Conservation (phyloP, 2,113 vertebrate genomes). For the Mormyrus iriodes region DNA sequence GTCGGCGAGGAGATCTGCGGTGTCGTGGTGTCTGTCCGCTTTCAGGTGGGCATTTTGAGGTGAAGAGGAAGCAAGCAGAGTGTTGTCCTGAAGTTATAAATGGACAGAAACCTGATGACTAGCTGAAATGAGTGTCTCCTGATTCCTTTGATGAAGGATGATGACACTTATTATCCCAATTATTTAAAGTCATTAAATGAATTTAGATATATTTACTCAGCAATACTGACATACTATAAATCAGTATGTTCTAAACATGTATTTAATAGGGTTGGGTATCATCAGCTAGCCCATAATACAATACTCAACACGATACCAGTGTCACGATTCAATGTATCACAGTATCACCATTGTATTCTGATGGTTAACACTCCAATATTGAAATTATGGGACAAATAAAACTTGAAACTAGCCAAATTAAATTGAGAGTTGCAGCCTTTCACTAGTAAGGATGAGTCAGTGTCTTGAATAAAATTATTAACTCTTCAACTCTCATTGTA, state of each 20-base stretch:
- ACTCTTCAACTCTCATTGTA: background rate
- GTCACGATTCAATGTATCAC: background rate
- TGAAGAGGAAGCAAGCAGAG: no score
- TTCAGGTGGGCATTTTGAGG: slow-evolving; percentile 48
- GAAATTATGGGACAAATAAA: background rate
- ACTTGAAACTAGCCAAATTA: background rate
- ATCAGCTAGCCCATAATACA: background rate
- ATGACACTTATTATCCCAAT: background rate
- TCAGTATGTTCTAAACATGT: background rate
- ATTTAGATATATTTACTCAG: background rate
- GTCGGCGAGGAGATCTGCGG: slow-evolving; percentile 69
- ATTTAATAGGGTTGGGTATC: background rate
- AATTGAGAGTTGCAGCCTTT: background rate
- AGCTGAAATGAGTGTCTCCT: no score
- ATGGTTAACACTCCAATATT: no score
- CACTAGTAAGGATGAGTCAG: background rate
- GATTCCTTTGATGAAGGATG: background rate
- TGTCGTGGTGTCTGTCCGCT: slow-evolving; percentile 63
- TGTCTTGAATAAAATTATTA: background rate
- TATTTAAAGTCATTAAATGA: background rate
- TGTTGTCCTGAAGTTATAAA: background rate
- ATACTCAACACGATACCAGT: background rate
- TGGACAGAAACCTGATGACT: no score
- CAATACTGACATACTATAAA: background rate
- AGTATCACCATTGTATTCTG: background rate